Evolutionary conservation across 2,797 vertebrate species (phyloP).

Genomic region (Percopsis omiscomaycus): DNA sequence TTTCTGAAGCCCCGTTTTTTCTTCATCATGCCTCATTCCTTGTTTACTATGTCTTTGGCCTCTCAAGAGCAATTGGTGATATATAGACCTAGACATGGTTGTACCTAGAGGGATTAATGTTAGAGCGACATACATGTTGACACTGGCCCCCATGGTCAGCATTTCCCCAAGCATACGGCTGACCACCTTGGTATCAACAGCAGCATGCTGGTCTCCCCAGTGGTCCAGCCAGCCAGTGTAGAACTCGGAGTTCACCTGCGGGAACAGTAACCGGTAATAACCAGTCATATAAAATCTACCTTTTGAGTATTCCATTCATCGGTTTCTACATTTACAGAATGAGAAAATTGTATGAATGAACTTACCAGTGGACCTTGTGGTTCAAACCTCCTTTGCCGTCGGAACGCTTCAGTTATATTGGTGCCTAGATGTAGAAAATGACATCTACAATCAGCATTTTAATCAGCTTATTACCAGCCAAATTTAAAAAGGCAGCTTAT

Average conservation of each 20-base stretch:
- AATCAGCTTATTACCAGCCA: too few relatives aligned
- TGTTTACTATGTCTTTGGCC: slow-evolving; percentile 5
- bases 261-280: slow-evolving; percentile 5
- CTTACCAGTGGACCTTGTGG: slow-evolving; percentile 89
- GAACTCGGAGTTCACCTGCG: slow-evolving; percentile 96
- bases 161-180: slow-evolving; percentile 82
- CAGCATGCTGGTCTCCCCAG: slow-evolving; percentile 88
- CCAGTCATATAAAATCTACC: neutral
- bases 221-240: slow-evolving; percentile 99
- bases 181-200: slow-evolving; percentile 69
- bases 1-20: neutral
- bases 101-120: slow-evolving; percentile 5
- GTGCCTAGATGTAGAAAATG: slow-evolving; percentile 70
- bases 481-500: neutral
- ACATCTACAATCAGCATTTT: neutral
- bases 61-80: neutral
- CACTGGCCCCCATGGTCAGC: slow-evolving; percentile 86
- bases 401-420: slow-evolving; percentile 83
- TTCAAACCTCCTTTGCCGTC: slow-evolving; percentile 83
- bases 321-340: neutral
- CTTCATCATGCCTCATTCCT: neutral
- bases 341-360: slow-evolving; percentile 15
- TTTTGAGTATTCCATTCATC: neutral
- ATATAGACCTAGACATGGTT: neutral
- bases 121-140: slow-evolving; percentile 88